These are phyloP conservation scores for Nomada lathburiana DNA, from an alignment of 2,888 invertebrate species.

Conservation along the genomic window DNA sequence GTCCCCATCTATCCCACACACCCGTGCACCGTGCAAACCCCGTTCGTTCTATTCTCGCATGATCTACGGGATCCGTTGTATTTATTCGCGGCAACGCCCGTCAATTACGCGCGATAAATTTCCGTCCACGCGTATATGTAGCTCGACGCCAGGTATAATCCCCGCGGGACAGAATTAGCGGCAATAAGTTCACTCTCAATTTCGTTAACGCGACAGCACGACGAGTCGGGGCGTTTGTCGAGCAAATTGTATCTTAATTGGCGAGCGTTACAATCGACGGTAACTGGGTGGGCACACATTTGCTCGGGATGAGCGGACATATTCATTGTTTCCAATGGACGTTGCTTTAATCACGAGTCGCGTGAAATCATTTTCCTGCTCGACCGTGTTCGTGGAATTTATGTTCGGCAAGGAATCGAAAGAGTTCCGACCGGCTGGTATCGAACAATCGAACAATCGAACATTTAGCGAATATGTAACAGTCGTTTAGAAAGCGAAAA, in stretches of 20 bases:
- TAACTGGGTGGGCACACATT: background rate
- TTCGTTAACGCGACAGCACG: conserved; percentile 34
- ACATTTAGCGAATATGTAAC: no score
- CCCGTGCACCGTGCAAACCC: background rate
- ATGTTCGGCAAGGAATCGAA: no score
- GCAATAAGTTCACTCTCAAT: conserved; percentile 56
- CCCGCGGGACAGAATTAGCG: conserved; percentile 38
- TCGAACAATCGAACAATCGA: no score
- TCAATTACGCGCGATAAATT: conserved; percentile 56
- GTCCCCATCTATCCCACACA: background rate
- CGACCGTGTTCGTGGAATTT: background rate
- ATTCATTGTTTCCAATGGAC: conserved; percentile 33
- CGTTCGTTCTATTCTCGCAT: conserved; percentile 38
- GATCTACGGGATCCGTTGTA: conserved; percentile 57
- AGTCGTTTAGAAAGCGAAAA: no score
- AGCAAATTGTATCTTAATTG: conserved; percentile 54
- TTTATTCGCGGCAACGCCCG: conserved; percentile 56
- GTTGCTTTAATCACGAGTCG: conserved; percentile 24
- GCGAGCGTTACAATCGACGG: conserved; percentile 26
- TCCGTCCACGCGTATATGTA: conserved; percentile 43
- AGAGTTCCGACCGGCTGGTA: no score
- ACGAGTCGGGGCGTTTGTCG: conserved; percentile 25
- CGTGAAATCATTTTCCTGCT: conserved; percentile 29
- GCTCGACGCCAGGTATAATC: conserved; percentile 19
- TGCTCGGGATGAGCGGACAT: background rate